phyloP scores from a whole-genome alignment of 2,888 invertebrate species.

The Aphodius granarius region DNA sequence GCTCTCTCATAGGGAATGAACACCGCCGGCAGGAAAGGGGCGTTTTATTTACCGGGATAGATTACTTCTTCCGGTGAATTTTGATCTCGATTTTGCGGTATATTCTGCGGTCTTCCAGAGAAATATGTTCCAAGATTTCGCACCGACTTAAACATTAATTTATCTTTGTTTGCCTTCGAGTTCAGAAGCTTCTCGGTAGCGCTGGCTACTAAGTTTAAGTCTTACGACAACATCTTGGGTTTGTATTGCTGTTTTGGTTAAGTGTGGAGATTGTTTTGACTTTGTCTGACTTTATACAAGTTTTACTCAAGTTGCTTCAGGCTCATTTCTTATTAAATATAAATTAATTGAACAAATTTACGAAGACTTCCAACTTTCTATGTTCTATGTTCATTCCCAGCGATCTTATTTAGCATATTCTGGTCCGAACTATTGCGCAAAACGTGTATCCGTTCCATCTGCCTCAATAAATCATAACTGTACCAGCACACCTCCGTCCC shows the following conservation, averaged over 20 bases:
- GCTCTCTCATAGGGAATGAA: neutral
- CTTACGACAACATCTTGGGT: neutral
- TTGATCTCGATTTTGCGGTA: neutral
- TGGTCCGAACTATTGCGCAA: neutral
- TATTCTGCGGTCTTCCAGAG: neutral
- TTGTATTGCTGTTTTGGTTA: neutral
- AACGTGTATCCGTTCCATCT: neutral
- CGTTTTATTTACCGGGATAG: slow-evolving; percentile 3
- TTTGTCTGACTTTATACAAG: neutral
- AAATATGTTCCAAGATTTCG: neutral
- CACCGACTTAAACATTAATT: neutral
- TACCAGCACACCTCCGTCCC: neutral
- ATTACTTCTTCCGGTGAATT: neutral
- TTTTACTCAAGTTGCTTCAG: no score
- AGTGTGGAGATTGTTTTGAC: neutral
- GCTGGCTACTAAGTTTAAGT: neutral
- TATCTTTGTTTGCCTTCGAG: neutral
- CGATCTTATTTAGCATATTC: neutral
- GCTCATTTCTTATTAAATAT: no score
- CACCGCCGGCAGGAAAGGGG: neutral
- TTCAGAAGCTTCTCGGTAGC: neutral
- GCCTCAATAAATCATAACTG: neutral
- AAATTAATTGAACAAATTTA: no score
- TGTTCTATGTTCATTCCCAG: neutral
- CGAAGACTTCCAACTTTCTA: neutral